Evolutionary conservation across 2,888 invertebrate genomes (phyloP).

Genomic region (Resseliella maxima): DNA sequence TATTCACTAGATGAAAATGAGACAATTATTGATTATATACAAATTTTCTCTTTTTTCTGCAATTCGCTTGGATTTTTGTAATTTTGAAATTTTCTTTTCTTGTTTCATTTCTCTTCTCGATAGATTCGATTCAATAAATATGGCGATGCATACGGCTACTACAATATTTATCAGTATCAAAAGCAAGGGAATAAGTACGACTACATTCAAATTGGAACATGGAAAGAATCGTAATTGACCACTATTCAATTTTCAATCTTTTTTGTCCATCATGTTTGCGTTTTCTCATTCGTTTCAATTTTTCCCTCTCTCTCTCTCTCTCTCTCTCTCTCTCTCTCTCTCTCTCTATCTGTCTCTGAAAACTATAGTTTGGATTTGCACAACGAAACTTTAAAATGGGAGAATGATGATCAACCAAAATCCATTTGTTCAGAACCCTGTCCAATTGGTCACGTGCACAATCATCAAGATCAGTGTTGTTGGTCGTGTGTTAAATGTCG

Average conservation of each 20-base stretch:
- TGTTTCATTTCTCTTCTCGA: constrained; percentile 58
- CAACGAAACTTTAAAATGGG: constrained; percentile 68
- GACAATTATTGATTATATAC: neutral
- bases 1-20: neutral
- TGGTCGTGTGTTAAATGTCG: constrained; percentile 78
- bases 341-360: neutral
- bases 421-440: constrained; percentile 76
- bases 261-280: neutral
- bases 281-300: neutral
- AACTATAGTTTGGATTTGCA: constrained; percentile 67
- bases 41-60: neutral
- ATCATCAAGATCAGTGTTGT: constrained; percentile 75
- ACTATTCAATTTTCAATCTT: no score
- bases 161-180: constrained; percentile 78
- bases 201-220: constrained; percentile 72
- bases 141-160: constrained; percentile 77
- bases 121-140: constrained; percentile 71
- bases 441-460: constrained; percentile 71
- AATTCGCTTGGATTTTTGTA: no score
- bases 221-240: constrained; percentile 69
- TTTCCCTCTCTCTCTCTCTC: neutral
- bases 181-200: constrained; percentile 70
- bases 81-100: neutral
- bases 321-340: neutral
- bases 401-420: constrained; percentile 65